Percentiles rank a stretch among this genome's conserved stretches.
Evolutionary conservation across 2,113 vertebrate species (phyloP).

Genomic region (Ciconia maguari): DNA sequence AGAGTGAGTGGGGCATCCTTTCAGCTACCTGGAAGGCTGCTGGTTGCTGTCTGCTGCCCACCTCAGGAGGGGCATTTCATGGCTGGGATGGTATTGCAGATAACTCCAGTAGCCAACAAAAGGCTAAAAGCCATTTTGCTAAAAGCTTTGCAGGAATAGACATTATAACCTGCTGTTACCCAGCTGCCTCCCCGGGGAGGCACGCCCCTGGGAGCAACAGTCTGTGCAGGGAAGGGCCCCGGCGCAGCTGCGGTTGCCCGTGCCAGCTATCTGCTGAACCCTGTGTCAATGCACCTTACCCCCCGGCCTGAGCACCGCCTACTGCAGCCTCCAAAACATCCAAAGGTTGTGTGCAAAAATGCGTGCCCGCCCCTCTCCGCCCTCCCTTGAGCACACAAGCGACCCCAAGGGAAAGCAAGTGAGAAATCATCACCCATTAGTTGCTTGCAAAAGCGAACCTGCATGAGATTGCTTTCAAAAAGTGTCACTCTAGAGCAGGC

Average conservation of each 20-base stretch:
- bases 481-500: not conserved
- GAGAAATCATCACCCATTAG: fast-evolving
- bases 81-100: not conserved
- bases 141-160: not conserved
- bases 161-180: not conserved
- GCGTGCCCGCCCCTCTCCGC: fast-evolving
- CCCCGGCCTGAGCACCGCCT: fast-evolving
- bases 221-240: too few species aligned
- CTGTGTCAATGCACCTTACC: not conserved
- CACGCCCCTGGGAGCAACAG: fast-evolving
- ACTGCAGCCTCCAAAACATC: not conserved
- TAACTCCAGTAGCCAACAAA: not conserved
- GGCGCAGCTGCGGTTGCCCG: fast-evolving
- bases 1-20: fast-evolving
- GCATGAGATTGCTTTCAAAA: not conserved
- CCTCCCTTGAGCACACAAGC: fast-evolving
- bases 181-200: not conserved
- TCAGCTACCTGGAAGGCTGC: not conserved
- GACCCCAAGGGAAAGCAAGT: not conserved
- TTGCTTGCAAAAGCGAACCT: not conserved
- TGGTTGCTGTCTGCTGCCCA: not conserved
- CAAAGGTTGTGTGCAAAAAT: not conserved
- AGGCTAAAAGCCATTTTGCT: not conserved
- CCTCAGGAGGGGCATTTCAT: not conserved
- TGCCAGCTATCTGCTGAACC: not conserved